These are phyloP conservation scores for Tyria jacobaeae DNA, from an alignment of 2,888 invertebrate genomes.

Conservation along the genomic window DNA sequence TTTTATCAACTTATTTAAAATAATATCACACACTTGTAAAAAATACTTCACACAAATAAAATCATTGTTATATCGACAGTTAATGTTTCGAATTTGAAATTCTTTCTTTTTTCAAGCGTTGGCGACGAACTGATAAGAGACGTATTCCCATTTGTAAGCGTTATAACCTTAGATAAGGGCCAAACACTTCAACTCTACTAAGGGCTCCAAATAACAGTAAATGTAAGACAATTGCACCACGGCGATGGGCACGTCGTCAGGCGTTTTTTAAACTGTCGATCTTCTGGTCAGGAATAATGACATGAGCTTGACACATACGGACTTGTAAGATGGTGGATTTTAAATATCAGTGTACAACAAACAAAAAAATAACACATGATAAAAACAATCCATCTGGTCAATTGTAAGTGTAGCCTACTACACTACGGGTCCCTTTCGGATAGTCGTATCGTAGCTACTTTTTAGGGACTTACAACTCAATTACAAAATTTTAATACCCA, in stretches of 20 bases:
- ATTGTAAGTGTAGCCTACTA: no score
- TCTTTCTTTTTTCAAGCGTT: not conserved
- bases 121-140: not conserved
- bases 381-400: no score
- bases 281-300: constrained; percentile 50
- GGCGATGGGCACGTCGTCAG: constrained; percentile 65
- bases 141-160: not conserved
- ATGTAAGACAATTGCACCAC: constrained; percentile 51
- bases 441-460: no score
- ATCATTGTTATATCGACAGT: not conserved
- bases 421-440: no score
- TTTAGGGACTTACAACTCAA: no score
- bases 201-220: constrained; percentile 32
- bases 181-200: not conserved
- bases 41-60: not conserved
- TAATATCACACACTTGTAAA: not conserved
- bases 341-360: not conserved
- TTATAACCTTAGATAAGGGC: not conserved
- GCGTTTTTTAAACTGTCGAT: constrained; percentile 60
- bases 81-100: not conserved
- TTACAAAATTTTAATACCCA: no score
- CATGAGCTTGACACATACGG: constrained; percentile 32
- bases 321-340: not conserved
- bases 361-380: no score
- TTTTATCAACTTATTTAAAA: not conserved